Base-by-base conservation (phyloP, 1,140 invertebrate genomes). In the Euura lappo region DNA sequence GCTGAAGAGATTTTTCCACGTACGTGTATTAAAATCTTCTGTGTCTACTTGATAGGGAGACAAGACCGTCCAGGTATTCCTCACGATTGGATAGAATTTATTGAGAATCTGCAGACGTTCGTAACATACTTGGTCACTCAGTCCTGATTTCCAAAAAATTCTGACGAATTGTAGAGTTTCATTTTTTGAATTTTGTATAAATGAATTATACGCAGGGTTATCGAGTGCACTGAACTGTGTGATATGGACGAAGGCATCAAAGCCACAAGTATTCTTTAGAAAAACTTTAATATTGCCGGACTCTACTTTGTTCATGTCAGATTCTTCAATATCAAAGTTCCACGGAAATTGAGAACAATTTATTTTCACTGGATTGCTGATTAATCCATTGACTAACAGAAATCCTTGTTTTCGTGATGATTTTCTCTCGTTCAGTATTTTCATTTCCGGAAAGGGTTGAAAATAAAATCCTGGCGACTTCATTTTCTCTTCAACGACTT, bases 11-110 rank as follows among this genome's bases (percentile, higher is more conserved):
- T 47, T 65, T 4, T 51, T 64, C 51, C 70, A 71, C 44, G 65
- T 43, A 1, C 47, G 4, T 71, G 70, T 43, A 44, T 65, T 60
- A 64, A 71, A 60, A 71, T 71, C 51, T 13, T 65, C 42, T 11
- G 70, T 44, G 65, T 71, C 28, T 7, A 71, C 47, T 43, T 11
- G 4, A 43, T 65, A 60, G 42, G 70, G 70, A 65, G 42, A 44
- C 65, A 71, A 44, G 44, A 60, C 45, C 43, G 70, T 64, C 28
- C 60, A 51, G 51, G 44, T 60, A 11, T 65, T 51, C 47, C 47
- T 51, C 47, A 51, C 47, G 47, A 51, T 51, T 51, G 47, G 47
- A 11, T 51, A 51, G 47, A 51, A 51, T 51, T 51, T 11, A 51
- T 11, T 51, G 47, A 51, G 47, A 51, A 51, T 51, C 47, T 51